Evolutionary conservation across 2,797 vertebrate species (phyloP).

Genomic region (Hypotaenidia philippensis): DNA sequence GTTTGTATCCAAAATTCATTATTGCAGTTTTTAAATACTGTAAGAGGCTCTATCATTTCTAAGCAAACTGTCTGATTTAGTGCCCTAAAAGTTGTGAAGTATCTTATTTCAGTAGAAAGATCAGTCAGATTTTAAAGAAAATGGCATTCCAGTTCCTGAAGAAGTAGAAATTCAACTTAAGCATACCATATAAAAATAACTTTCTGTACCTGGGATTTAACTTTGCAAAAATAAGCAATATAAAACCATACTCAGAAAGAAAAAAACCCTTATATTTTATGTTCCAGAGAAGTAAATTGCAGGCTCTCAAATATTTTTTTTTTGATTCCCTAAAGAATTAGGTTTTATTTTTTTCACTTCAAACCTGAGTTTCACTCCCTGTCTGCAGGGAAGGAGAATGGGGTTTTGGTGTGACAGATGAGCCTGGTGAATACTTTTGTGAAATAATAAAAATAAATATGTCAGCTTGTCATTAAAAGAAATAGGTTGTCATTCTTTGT

Average conservation of each 20-base stretch:
- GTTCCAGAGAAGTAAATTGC: neutral
- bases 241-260: neutral
- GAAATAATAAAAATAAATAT: constrained; percentile 77
- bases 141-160: neutral
- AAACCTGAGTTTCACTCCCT: neutral
- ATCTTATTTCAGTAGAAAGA: neutral
- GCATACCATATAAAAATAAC: neutral
- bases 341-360: neutral
- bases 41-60: neutral
- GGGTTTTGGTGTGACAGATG: constrained; percentile 64
- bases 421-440: constrained; percentile 48
- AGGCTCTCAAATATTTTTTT: neutral
- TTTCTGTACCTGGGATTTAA: neutral
- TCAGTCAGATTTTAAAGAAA: neutral
- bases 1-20: neutral
- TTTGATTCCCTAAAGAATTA: neutral
- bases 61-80: neutral
- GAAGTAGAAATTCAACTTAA: neutral
- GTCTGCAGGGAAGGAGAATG: neutral
- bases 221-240: neutral
- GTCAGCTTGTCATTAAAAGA: constrained; percentile 77
- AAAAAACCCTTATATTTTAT: neutral
- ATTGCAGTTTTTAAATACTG: neutral
- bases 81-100: neutral
- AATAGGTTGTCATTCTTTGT: constrained; percentile 63